Base-by-base conservation (phyloP, 1,140 invertebrate genomes). In the Macrostomum lignano region DNA sequence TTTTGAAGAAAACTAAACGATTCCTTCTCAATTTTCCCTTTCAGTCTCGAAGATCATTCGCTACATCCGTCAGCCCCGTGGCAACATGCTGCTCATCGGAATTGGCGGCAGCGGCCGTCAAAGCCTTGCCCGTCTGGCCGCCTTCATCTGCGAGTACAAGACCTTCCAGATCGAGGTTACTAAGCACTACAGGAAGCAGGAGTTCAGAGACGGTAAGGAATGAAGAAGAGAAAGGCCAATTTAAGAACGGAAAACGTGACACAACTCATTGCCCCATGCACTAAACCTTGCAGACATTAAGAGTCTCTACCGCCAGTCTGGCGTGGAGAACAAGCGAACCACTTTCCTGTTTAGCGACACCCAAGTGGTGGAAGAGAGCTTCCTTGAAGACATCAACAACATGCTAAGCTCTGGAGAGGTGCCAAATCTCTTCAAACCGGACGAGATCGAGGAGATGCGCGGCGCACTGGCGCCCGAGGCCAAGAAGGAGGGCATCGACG, bases 301-400 rank as follows among this genome's bases (percentile, higher is more conserved):
- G 61, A 63, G 54, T 7, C 49, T 79, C 7, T 78, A 76, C 47
- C 62, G 52, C 13, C 47, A 60, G 29, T 65, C 68, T 7, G 74
- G 74, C 3, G 67, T 76, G 13, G 69, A 73, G 38, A 64, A 68
- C 30, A 73, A 71, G 48, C 57, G 65, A 24, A 70, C 69, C 0
- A 66, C 68, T 17, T 79, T 79, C 54, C 62, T 78, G 17, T 76
- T 78, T 55, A 70, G 67, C 51, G 74, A 77, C 49, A 72, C 69
- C 7, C 74, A 60, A 40, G 47, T 58, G 5, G 49, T 53, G 6
- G 51, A 57, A 33, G 55, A 58, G 33, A 38, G 46, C 7, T 58
- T 60, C 37, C 42, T 60, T 2, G 57, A 58, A 38, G 55, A 60
- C 35, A 47, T 58, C 17, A 57, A 58, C 42, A 58, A 56, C 34